These are phyloP conservation scores for Bos javanicus DNA, from an alignment of 2,113 vertebrate species.

Conservation along the genomic window DNA sequence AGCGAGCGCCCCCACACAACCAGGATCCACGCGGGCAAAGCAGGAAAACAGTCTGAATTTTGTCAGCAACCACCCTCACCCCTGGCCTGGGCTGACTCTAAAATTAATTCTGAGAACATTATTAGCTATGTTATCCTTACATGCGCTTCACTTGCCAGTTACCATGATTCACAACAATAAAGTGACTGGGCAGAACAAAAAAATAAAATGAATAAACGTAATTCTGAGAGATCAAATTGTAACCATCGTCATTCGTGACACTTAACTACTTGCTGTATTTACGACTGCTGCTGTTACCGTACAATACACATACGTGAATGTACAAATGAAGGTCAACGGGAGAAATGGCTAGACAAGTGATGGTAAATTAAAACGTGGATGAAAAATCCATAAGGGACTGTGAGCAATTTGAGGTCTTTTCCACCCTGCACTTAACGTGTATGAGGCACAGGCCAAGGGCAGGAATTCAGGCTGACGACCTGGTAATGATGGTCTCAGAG, in stretches of 20 bases:
- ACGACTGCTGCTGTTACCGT: accelerated
- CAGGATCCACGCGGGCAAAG: accelerated
- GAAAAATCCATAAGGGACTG: neutral
- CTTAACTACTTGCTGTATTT: accelerated
- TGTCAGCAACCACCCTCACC: neutral
- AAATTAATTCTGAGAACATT: neutral
- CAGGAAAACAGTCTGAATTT: accelerated
- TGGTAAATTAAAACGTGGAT: neutral
- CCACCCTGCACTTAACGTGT: accelerated
- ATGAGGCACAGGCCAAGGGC: accelerated
- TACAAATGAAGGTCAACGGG: neutral
- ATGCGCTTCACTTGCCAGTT: neutral
- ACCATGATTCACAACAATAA: neutral
- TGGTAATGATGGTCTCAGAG: accelerated
- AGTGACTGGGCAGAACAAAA: neutral
- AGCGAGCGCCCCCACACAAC: neutral
- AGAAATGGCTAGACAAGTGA: neutral
- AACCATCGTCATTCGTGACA: accelerated
- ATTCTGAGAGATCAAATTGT: neutral
- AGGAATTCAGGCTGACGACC: too few species aligned
- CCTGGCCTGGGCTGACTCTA: neutral
- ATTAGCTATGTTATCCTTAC: neutral
- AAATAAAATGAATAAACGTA: neutral
- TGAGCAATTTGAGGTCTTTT: accelerated
- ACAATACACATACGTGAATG: accelerated